Conservation (phyloP, 2,888 invertebrate genomes). For the Iselma pallidipennis region DNA sequence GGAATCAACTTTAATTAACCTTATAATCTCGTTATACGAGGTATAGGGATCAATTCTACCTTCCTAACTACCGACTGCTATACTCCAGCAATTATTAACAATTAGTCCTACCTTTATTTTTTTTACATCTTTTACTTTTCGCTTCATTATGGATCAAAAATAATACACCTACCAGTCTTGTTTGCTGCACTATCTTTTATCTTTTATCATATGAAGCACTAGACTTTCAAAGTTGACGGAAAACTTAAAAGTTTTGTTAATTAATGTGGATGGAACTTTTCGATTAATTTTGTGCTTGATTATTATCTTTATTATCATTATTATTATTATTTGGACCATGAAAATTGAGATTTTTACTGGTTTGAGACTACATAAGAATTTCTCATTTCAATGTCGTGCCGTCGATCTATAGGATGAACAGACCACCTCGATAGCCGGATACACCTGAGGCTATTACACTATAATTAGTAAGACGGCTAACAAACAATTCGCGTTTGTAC, state of each 20-base stretch:
- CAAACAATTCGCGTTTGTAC: conserved; percentile 38
- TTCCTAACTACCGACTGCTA: background rate
- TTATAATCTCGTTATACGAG: background rate
- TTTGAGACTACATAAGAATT: conserved; percentile 13
- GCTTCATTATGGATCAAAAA: too few relatives aligned
- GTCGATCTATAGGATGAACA: conserved; percentile 18
- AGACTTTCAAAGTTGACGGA: too few relatives aligned
- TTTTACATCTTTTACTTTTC: too few relatives aligned
- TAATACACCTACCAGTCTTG: too few relatives aligned
- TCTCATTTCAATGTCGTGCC: background rate
- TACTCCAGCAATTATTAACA: background rate
- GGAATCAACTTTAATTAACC: conserved; percentile 7
- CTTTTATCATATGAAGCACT: too few relatives aligned
- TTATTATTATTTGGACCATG: background rate
- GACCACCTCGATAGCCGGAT: conserved; percentile 42
- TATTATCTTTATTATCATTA: background rate
- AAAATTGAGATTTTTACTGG: conserved; percentile 13
- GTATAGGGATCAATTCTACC: background rate
- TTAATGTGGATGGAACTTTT: too few relatives aligned
- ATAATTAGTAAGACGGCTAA: conserved; percentile 37
- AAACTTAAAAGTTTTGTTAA: too few relatives aligned
- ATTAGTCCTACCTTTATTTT: background rate
- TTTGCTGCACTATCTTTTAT: too few relatives aligned
- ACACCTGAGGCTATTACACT: conserved; percentile 39
- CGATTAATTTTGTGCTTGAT: too few relatives aligned